phyloP scores from a whole-genome alignment of 92 coral and sea anemone genomes.

The Meandrina meandrites region DNA sequence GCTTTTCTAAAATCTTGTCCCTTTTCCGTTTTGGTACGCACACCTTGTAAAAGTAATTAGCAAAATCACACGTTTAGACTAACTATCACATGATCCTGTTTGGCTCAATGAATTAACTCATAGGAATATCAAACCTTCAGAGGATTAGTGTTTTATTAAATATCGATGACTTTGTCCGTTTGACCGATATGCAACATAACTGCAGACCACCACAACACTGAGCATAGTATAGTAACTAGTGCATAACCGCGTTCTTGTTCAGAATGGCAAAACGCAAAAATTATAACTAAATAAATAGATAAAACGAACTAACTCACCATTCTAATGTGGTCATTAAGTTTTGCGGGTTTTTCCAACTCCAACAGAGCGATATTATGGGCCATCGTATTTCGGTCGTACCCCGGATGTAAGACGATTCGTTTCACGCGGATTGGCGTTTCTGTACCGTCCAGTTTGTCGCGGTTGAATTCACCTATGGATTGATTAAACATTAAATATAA shows the following conservation, averaged over 20 bases:
- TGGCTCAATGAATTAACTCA: too few species aligned
- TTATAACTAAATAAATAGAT: too few species aligned
- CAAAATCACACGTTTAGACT: background rate
- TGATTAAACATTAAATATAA: background rate
- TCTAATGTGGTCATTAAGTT: conserved; percentile 66
- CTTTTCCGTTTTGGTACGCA: conserved; percentile 78
- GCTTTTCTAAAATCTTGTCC: conserved; percentile 70
- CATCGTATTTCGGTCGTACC: conserved; percentile 63
- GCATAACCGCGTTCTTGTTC: too few species aligned
- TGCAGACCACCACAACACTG: too few species aligned
- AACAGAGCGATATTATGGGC: conserved; percentile 83
- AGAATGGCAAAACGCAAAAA: too few species aligned
- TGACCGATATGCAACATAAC: too few species aligned
- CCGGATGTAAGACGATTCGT: conserved; percentile 71
- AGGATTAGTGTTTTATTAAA: too few species aligned
- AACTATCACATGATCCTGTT: too few species aligned
- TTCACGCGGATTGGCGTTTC: conserved; percentile 65
- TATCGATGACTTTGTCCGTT: too few species aligned
- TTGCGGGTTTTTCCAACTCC: conserved; percentile 71
- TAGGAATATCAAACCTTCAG: too few species aligned
- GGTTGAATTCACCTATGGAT: conserved; percentile 73
- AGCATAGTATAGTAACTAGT: too few species aligned
- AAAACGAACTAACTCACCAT: conserved; percentile 56
- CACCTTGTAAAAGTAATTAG: conserved; percentile 40
- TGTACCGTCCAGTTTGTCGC: conserved; percentile 67